Base-by-base conservation (phyloP, 2,113 vertebrate genomes). In the Alouatta palliata region DNA sequence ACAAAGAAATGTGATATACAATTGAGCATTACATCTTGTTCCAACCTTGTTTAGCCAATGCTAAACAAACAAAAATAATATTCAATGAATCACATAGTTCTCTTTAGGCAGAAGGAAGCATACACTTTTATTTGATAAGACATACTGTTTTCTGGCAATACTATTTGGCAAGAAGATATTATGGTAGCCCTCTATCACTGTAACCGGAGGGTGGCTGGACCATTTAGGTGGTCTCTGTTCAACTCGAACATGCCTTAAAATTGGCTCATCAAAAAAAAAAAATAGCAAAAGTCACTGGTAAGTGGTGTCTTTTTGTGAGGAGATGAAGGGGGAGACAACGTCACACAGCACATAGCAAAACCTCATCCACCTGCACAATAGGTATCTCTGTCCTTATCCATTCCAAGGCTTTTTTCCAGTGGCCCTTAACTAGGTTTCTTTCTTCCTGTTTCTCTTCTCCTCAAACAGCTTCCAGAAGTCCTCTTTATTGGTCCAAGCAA, bases 91-190 rank as follows among this genome's bases (percentile, higher is more conserved):
- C 56, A 56, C 35, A 47, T 8, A 73, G 54, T 64, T 81, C 88
- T 94, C 32, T 1, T 94, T 70, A 89, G 68, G n/a, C 68, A 94
- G 83, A 86, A 92, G 70, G 68, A 92, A 77, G 68, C 37, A 56
- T 54, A 79, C 16, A 37, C 35, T 87, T 90, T 47, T n/a, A 95
- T 80, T 91, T 66, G 52, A 13, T 85, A 86, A 96, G 45, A 82
- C 8, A 54, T 12, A 4, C 76, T 70, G 9, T 70, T 84, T 87
- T 88, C 87, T 91, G 49, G 45, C 37, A 94, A 52, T 84, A 83
- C 58, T 92, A 92, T 84, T 83, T 81, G 64, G n/a, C 5, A 52
- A 76, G 66, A 90, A 89, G 90, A 92, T 84, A 87, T 45, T 79
- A 80, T 70, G 52, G 25, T 70, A 45, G 66, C 4, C 68, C 71